Evolutionary conservation across 2,888 invertebrate species (phyloP).

Genomic region (Phasia obesa): DNA sequence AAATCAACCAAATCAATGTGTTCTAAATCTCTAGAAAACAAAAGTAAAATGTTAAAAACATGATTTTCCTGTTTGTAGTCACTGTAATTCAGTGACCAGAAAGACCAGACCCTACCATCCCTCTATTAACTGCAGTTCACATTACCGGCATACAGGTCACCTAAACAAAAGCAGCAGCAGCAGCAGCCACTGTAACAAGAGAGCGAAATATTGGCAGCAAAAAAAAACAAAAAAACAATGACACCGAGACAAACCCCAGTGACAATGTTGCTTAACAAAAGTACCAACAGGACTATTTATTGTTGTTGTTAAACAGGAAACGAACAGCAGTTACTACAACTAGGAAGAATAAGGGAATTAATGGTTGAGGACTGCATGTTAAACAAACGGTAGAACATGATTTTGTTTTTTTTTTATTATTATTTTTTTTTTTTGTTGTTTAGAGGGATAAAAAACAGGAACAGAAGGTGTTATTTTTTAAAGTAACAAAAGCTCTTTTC

Average conservation of each 20-base stretch:
- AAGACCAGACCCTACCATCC: constrained; percentile 25
- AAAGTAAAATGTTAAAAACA: constrained; percentile 12
- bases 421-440: neutral
- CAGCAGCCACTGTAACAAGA: constrained; percentile 27
- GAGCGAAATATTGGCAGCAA: constrained; percentile 4
- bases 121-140: constrained; percentile 32
- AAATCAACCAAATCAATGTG: neutral
- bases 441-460: neutral
- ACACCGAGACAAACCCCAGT: constrained; percentile 30
- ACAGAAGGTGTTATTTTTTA: neutral
- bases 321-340: constrained; percentile 26
- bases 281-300: constrained; percentile 28
- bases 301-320: constrained; percentile 45
- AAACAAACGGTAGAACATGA: constrained; percentile 41
- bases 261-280: constrained; percentile 20
- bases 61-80: neutral
- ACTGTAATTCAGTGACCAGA: constrained; percentile 19
- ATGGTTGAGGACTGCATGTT: constrained; percentile 36
- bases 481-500: neutral
- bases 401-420: neutral
- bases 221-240: neutral
- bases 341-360: constrained; percentile 1
- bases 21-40: neutral
- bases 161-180: constrained; percentile 45
- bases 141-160: constrained; percentile 49